Percentiles rank a stretch among this genome's conserved stretches.
Conservation (phyloP, 2,888 invertebrate species). For the Caenorhabditis macrosperma region DNA sequence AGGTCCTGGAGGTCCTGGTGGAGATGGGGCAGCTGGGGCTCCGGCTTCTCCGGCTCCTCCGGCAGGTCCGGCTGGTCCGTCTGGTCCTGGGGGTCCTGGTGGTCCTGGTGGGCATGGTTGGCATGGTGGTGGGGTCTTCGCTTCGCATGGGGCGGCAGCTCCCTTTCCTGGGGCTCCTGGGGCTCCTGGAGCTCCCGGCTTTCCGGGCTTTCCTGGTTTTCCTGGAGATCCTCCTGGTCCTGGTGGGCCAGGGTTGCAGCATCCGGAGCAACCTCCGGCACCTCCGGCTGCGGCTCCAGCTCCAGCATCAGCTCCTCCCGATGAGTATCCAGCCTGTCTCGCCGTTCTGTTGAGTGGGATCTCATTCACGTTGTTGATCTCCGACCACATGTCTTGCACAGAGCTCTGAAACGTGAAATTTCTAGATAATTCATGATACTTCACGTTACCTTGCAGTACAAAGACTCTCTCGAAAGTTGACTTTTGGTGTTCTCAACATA, state of each 20-base stretch:
- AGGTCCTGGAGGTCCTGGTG: constrained; percentile 63
- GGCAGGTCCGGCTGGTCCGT: constrained; percentile 64
- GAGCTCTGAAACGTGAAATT: constrained; percentile 28
- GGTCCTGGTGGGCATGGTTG: constrained; percentile 67
- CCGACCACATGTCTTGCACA: constrained; percentile 58
- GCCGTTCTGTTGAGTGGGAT: constrained; percentile 48
- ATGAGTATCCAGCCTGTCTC: constrained; percentile 45
- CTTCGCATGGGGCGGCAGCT: constrained; percentile 52
- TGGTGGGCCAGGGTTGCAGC: constrained; percentile 62
- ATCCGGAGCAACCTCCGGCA: constrained; percentile 52
- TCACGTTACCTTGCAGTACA: constrained; percentile 58
- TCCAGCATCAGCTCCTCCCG: constrained; percentile 7
- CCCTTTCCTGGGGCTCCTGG: constrained; percentile 67
- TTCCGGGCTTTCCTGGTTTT: constrained; percentile 61
- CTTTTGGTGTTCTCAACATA: constrained; percentile 57
- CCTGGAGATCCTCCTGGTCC: constrained; percentile 55
- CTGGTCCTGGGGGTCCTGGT: constrained; percentile 62
- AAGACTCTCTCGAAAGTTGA: constrained; percentile 47
- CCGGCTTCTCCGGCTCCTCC: constrained; percentile 54
- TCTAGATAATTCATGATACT: no score
- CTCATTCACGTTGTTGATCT: constrained; percentile 42
- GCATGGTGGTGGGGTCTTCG: constrained; percentile 57
- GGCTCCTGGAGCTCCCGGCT: constrained; percentile 66
- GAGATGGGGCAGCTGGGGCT: constrained; percentile 68
- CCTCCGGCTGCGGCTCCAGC: constrained; percentile 26